Evolutionary conservation across 2,113 vertebrate genomes (phyloP), one percentile per base, ranked within the genome.

Genomic region (Emberiza fucata): DNA sequence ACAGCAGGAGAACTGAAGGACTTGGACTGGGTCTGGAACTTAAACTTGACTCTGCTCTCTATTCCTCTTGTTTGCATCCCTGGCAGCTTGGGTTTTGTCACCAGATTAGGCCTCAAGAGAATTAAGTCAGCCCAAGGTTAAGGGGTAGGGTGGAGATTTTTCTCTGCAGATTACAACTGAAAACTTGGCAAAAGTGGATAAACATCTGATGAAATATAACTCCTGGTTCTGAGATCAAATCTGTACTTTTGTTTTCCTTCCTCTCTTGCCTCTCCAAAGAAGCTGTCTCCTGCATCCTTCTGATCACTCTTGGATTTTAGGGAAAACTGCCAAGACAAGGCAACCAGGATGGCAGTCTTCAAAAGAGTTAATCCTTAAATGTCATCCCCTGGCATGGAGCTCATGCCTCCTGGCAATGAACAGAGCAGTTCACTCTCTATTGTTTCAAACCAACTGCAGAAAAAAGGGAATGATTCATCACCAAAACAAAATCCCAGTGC

Each of bases 371-470:
- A 94, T 88, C 35, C 54, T 85, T 51, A 90, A 90, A 92, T 33
- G 88, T 57, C 77, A 88, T 25, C 66, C 72, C n/a, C 0, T 0
- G 45, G 61, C 71, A 76, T 0, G 0, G 8, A 84, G n/a, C 50
- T 93, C 40, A 31, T 75, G 70, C 61, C 70, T 85, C 42, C 59
- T 33, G 71, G 86, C 72, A 92, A 83, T 45, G 17, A 93, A 82
- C 6, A 65, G 71, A 76, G 59, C 45, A 66, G 16, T 77, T 90
- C 78, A 79, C 25, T 29, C 71, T 60, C 82, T 66, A 54, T 77
- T 92, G 86, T 81, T 92, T 86, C 86, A 77, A 87, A 92, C 20
- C 37, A 86, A 61, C 17, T 53, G 65, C 78, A 93, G 53, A 79
- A 87, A 89, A 84, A 92, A 70, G 3, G 57, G 88, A 79, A 65